Evolutionary conservation across 2,888 invertebrate species (phyloP).

Genomic region (Polydrusus tereticollis): DNA sequence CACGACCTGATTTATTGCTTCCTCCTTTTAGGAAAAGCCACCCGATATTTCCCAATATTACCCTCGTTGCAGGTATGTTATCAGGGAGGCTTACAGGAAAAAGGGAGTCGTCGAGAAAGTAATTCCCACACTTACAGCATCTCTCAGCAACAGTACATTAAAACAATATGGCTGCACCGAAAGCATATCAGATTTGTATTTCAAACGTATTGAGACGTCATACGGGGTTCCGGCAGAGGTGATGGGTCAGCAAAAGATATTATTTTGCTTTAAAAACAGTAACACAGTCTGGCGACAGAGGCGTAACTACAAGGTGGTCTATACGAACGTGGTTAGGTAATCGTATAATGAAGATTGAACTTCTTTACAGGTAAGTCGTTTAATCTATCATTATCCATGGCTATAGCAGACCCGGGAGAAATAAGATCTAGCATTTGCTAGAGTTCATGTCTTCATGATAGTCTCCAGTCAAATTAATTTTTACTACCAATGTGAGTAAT

Average conservation of each 20-base stretch:
- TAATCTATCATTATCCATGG: too few species aligned
- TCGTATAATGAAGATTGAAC: too few species aligned
- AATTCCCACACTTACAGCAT: background rate
- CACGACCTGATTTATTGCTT: background rate
- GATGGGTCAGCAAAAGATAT: background rate
- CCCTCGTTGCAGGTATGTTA: slow-evolving; percentile 13
- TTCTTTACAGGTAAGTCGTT: too few species aligned
- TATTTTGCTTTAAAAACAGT: background rate
- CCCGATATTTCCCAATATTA: background rate
- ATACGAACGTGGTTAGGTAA: background rate
- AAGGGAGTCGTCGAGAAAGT: background rate
- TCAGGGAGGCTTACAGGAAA: slow-evolving; percentile 1
- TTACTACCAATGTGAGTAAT: too few species aligned
- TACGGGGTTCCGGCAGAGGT: too few species aligned
- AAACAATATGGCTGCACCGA: background rate
- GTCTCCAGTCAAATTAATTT: too few species aligned
- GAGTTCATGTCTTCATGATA: too few species aligned
- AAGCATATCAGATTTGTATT: background rate
- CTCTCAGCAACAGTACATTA: background rate
- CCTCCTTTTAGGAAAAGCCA: slow-evolving; percentile 4
- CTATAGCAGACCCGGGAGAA: too few species aligned
- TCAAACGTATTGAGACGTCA: background rate
- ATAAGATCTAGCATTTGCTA: too few species aligned
- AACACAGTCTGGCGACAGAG: background rate
- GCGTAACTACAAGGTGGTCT: background rate